Percentiles rank a stretch among this genome's conserved stretches.
phyloP scores from a whole-genome alignment of 2,113 vertebrate genomes.

The Rhagologus leucostigma region DNA sequence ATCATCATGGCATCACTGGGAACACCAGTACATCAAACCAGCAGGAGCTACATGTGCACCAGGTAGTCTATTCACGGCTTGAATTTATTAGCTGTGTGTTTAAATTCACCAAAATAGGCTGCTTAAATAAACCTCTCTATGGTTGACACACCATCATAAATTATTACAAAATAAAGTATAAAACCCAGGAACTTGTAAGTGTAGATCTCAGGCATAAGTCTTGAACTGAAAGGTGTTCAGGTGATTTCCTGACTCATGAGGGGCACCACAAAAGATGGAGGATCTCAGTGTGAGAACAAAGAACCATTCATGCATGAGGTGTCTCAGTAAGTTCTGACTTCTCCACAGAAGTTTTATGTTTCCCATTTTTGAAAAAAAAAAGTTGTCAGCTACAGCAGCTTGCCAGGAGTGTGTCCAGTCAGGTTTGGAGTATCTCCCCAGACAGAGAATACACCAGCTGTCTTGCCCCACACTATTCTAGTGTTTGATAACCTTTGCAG shows the following conservation, averaged over 20 bases:
- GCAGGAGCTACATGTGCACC: neutral
- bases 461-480: neutral
- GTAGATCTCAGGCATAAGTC: neutral
- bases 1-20: too few relatives aligned
- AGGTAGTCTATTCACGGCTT: neutral
- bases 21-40: neutral
- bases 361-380: neutral
- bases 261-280: neutral
- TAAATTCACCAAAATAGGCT: neutral
- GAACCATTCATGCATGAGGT: neutral
- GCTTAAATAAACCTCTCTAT: neutral
- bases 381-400: neutral
- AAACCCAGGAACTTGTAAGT: neutral
- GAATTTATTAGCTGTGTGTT: neutral
- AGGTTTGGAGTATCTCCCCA: neutral
- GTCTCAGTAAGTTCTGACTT: neutral
- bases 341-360: neutral
- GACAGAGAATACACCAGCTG: neutral
- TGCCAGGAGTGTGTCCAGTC: neutral
- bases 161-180: neutral
- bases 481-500: neutral
- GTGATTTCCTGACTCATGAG: neutral
- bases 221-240: neutral
- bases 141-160: neutral
- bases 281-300: neutral